Evolutionary conservation across 1,140 invertebrate genomes (phyloP), one percentile per base, ranked within the genome.

Genomic region (Drosophila parvula): DNA sequence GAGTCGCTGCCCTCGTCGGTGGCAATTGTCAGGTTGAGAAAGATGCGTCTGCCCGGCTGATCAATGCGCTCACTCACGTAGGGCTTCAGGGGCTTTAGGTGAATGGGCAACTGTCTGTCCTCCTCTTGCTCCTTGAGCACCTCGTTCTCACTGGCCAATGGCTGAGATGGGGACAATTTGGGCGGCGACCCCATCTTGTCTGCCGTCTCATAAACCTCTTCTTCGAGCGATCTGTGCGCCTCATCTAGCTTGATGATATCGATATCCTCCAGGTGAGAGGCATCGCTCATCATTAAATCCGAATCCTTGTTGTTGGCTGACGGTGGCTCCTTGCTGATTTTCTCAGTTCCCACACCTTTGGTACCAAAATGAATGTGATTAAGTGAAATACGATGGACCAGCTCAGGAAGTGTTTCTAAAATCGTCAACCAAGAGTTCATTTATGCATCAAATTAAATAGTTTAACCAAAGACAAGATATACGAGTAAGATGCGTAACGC

Each of bases 11-110:
- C 91, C 56, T 82, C 85, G 59, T 91, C 91, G 5, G 91, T 92
- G 40, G 84, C 91, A 28, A 92, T 92, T 7, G 91, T 91, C 45
- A 92, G 50, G 69, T 92, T 92, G 3, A 92, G 75, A 34, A 92
- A 51, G 22, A 92, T 92, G 7, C 91, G 80, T 22, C 80, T 91
- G 11, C 77, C 64, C 5, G 83, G 81, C 41, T 53, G 47, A 77
- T 91, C 86, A 30, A 83, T 73, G 5, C 63, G 57, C 30, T 91
- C 89, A 45, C 89, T 91, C 22, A 91, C 68, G 62, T 84, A 85
- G 1, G 90, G 79, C 18, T 91, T 91, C 4, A 91, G 47, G 12
- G 76, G 78, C 43, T 48, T 60, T 27, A 74, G 51, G 36, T 71
- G 51, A 9, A 40, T 38, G 27, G 57, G 70, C 14, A 60, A 10